These are phyloP conservation scores for Ariopsis seemanni DNA, from an alignment of 2,113 vertebrate genomes.

Conservation along the genomic window DNA sequence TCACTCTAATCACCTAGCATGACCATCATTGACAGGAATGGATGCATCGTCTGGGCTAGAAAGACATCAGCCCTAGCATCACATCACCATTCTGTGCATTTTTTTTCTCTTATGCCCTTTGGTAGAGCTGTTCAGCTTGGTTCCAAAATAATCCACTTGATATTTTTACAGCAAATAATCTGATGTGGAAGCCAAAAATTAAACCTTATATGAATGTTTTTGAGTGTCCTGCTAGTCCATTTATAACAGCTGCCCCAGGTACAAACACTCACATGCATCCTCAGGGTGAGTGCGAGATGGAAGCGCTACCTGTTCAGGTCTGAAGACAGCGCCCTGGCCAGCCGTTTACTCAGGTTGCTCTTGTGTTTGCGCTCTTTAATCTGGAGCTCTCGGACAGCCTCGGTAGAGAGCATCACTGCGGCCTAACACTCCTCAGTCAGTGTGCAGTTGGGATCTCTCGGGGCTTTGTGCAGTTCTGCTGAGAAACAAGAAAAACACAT, in stretches of 20 bases:
- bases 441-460: slow-evolving; percentile 2
- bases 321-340: slow-evolving; percentile 50
- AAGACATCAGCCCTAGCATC: background rate
- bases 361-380: slow-evolving; percentile 52
- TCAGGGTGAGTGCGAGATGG: background rate
- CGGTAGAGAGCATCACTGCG: slow-evolving; percentile 44
- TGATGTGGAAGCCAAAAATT: background rate
- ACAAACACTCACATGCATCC: background rate
- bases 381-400: slow-evolving; percentile 47
- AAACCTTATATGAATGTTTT: background rate
- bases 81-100: background rate
- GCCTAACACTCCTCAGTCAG: slow-evolving; percentile 12
- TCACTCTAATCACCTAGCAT: background rate
- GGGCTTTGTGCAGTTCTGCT: slow-evolving; percentile 3
- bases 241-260: background rate
- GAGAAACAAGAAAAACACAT: background rate
- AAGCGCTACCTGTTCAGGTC: slow-evolving; percentile 47
- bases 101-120: background rate
- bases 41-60: background rate
- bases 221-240: background rate
- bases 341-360: slow-evolving; percentile 38
- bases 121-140: background rate
- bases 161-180: background rate
- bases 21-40: background rate
- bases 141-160: background rate